Evolutionary conservation across 2,113 vertebrate species (phyloP), one percentile per base, ranked within the genome.

Genomic region (Typhlomys cinereus): DNA sequence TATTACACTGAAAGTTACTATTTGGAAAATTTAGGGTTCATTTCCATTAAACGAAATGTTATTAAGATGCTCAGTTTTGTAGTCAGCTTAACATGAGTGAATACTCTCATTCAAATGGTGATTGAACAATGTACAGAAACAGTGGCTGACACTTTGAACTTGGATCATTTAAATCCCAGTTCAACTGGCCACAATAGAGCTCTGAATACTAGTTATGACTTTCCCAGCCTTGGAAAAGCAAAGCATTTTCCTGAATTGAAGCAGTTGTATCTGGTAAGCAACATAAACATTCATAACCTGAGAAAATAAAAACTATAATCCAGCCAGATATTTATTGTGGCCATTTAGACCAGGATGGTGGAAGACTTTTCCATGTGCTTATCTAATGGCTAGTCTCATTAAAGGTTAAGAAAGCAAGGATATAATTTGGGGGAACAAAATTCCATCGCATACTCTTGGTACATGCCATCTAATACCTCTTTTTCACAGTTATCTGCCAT

Each of bases 201-300:
- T 92, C 44, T 92, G 78, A 8, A 85, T 13, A n/a, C 3, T 21
- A 89, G 9, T 64, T 84, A 62, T 41, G 1, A 64, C 48, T 83
- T 92, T 75, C 25, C 9, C 15, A 78, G 20, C 11, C 54, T 18
- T 81, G 36, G 67, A 82, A 50, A 70, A 80, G 10, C n/a, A 27
- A 94, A 7, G 5, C 5, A 66, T 88, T 94, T 92, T 74, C 62
- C 44, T 62, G 20, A 81, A 62, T 92, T 73, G 17, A 41, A 78
- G 54, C 54, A 94, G 15, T 62, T 44, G 2, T 92, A 52, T 59
- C 27, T 78, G n/a, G 13, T 36, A 13, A 87, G 61, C 74, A 52
- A 85, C 18, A 88, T 71, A 90, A 59, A 15, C 54, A 78, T 61
- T 92, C 36, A 73, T 82, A 90, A 36, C 36, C 57, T 82, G 10